phyloP scores from a whole-genome alignment of 2,888 invertebrate genomes.

The Drosophila flavopinicola region DNA sequence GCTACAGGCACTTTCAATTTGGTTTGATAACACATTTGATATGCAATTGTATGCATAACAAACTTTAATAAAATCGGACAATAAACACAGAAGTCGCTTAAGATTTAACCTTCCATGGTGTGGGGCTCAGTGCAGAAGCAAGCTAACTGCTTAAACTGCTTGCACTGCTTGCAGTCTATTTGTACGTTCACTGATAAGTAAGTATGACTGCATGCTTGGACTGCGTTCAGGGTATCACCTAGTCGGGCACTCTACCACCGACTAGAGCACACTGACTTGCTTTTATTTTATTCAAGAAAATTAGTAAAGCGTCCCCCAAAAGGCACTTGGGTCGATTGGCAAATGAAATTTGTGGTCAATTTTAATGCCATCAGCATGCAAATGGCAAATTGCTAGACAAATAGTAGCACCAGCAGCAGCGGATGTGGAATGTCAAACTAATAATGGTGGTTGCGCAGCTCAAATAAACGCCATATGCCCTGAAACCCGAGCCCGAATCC shows the following conservation, averaged over 20 bases:
- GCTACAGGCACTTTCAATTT: too few species aligned
- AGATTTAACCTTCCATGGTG: too few species aligned
- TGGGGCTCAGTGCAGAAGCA: too few species aligned
- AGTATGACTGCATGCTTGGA: background rate
- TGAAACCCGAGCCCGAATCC: background rate
- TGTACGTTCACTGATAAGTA: too few species aligned
- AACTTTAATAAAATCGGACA: too few species aligned
- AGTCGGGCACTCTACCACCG: background rate
- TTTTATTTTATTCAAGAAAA: background rate
- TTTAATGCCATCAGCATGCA: slow-evolving; percentile 47
- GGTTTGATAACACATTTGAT: too few species aligned
- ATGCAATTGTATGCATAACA: too few species aligned
- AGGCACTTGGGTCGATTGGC: background rate
- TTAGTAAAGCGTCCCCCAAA: background rate
- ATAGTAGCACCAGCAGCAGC: slow-evolving; percentile 9
- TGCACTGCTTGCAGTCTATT: too few species aligned
- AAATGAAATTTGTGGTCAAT: too few species aligned
- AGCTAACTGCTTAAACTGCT: too few species aligned
- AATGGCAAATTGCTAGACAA: slow-evolving; percentile 45
- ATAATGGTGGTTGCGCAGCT: slow-evolving; percentile 40
- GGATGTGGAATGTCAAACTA: slow-evolving; percentile 44
- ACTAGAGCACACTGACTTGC: background rate
- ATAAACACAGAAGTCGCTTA: too few species aligned
- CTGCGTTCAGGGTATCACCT: background rate
- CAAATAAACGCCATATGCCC: slow-evolving; percentile 27